Base-by-base conservation (phyloP, 2,113 vertebrate genomes). In the Xiphorhynchus elegans region DNA sequence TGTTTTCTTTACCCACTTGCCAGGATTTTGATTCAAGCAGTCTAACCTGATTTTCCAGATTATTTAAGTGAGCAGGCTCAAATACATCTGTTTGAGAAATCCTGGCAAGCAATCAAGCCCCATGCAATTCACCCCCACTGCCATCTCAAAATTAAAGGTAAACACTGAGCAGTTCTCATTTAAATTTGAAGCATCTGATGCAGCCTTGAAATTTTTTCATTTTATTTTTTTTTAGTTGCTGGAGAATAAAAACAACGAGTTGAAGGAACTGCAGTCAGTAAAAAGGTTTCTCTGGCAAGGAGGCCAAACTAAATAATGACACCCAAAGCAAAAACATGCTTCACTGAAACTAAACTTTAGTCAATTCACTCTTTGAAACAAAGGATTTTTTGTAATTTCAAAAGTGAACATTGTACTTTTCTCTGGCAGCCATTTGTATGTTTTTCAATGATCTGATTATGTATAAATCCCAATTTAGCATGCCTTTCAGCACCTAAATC, bases 241-340 rank as follows among this genome's bases (percentile, higher is more conserved):
- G 97, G 87, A 96, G 96, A 96, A 94, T 96, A 97, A 98, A 98
- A 96, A 97, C 96, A 98, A 98, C 97, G 95, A 96, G 97, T 97
- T 87, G 77, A 97, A 97, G 95, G 84, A 92, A 88, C 79, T 86
- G 93, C 85, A 94, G 79, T 98, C 93, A 97, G 97, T 98, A 97
- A 97, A 96, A 97, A 97, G 92, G 93, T 97, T 98, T 97, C 95
- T 96, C 95, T 97, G 96, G 97, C 82, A 80, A 94, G 88, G 84
- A 95, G 83, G 98, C 98, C 98, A 98, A 98, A 89, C 97, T 96
- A 98, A 98, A 98, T 98, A 98, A 98, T 97, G 97, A 98, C 98
- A 98, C 97, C 97, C 97, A 98, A 98, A 98, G 98, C 98, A 98
- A 98, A 98, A 98, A 98, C 97, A 98, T 97, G 97, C 97, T 97